These are phyloP conservation scores for Scaptomyza parva DNA, from an alignment of 2,888 invertebrate species.

Conservation along the genomic window DNA sequence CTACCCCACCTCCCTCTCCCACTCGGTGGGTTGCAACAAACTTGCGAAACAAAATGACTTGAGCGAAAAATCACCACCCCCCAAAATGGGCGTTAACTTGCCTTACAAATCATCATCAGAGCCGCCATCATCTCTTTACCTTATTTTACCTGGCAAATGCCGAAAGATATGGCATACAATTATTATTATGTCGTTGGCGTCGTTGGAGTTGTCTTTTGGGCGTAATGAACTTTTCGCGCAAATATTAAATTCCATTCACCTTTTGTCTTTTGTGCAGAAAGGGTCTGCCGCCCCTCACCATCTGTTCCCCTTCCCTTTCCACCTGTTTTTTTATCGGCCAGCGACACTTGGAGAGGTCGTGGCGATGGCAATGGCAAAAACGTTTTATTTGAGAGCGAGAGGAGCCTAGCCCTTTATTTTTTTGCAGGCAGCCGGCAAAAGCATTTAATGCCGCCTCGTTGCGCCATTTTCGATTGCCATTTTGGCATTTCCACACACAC, in stretches of 20 bases:
- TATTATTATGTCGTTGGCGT: constrained; percentile 42
- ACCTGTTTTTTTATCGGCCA: constrained; percentile 30
- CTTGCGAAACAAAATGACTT: constrained; percentile 35
- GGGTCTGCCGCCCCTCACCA: neutral
- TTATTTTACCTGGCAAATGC: constrained; percentile 41
- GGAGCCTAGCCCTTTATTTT: constrained; percentile 4
- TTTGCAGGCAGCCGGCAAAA: neutral
- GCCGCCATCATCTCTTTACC: neutral
- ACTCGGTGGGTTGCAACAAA: constrained; percentile 5
- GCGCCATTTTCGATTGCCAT: constrained; percentile 24
- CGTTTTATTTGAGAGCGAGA: neutral
- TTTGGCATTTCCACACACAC: constrained; percentile 29
- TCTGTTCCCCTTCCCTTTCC: no score
- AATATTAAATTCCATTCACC: constrained; percentile 38
- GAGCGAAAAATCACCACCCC: constrained; percentile 20
- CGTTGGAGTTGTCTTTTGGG: constrained; percentile 42
- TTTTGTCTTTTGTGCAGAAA: constrained; percentile 33
- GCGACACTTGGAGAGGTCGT: neutral
- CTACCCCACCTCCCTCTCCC: constrained; percentile 34
- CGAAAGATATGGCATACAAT: constrained; percentile 59
- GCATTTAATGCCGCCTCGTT: constrained; percentile 17
- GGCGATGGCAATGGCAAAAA: constrained; percentile 18
- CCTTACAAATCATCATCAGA: constrained; percentile 23
- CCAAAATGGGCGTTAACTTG: constrained; percentile 70
- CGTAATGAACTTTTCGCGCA: constrained; percentile 75